These are phyloP conservation scores for Patiria pectinifera DNA, from an alignment of 53 echinoderm and acorn worm species.

Conservation along the genomic window DNA sequence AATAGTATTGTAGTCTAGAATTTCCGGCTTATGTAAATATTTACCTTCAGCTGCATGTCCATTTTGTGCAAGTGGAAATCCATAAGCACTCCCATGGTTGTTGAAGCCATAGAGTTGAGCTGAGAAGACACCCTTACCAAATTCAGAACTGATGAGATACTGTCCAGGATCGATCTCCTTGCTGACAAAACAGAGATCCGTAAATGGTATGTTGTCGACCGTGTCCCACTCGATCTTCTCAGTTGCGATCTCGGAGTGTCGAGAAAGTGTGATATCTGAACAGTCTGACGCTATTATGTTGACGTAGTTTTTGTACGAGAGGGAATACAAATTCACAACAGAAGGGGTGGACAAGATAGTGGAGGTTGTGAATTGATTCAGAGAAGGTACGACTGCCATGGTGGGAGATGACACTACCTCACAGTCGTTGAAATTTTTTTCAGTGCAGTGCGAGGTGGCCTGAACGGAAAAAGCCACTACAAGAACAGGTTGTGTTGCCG, in stretches of 20 bases:
- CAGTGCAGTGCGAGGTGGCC: neutral
- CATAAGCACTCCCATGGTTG: constrained; percentile 31
- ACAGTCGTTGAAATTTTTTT: neutral
- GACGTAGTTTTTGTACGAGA: constrained; percentile 10
- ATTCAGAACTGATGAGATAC: constrained; percentile 12
- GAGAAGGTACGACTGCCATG: constrained; percentile 30
- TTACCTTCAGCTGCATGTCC: neutral
- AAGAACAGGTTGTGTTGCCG: constrained; percentile 8
- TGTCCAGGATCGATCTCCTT: constrained; percentile 20
- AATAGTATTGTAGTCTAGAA: neutral
- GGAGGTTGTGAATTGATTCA: constrained; percentile 12
- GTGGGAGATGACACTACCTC: constrained; percentile 21
- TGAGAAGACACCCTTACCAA: constrained; percentile 17
- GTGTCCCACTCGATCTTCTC: constrained; percentile 8
- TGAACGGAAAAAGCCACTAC: constrained; percentile 41
- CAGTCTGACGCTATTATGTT: constrained; percentile 31
- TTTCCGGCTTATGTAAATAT: neutral
- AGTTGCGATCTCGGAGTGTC: neutral
- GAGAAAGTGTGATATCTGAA: constrained; percentile 9
- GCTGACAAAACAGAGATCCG: constrained; percentile 22
- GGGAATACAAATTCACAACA: neutral
- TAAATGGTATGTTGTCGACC: neutral
- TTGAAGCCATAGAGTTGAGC: constrained; percentile 45
- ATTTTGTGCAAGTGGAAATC: constrained; percentile 9
- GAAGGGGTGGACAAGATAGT: constrained; percentile 16